Evolutionary conservation across 2,113 vertebrate genomes (phyloP).

Genomic region (Tragelaphus scriptus): DNA sequence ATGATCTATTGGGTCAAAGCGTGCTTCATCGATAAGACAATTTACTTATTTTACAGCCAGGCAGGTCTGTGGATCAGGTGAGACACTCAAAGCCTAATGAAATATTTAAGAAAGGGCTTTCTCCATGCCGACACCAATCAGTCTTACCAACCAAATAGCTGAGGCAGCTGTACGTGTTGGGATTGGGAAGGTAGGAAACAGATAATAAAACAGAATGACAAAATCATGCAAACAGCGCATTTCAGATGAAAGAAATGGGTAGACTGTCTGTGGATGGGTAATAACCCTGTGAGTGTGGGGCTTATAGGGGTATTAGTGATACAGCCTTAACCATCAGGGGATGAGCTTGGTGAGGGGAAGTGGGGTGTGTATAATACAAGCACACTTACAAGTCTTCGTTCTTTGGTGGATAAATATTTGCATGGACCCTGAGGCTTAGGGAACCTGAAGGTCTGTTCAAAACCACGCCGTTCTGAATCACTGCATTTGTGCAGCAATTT

Average conservation of each 20-base stretch:
- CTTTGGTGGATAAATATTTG: background rate
- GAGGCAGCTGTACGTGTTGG: background rate
- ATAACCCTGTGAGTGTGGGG: rapidly evolving
- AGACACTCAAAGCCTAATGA: constrained; percentile 13
- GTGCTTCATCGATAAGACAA: background rate
- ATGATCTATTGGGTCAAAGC: constrained; percentile 35
- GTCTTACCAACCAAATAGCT: background rate
- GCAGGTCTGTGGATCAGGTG: background rate
- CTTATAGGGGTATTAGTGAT: rapidly evolving
- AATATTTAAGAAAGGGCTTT: constrained; percentile 31
- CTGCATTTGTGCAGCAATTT: background rate
- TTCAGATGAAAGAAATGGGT: background rate
- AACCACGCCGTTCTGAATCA: background rate
- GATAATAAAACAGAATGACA: no score
- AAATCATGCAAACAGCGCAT: background rate
- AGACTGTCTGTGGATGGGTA: rapidly evolving
- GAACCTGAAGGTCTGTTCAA: background rate
- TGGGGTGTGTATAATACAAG: rapidly evolving
- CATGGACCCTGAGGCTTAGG: background rate
- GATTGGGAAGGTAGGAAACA: background rate
- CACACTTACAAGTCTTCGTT: rapidly evolving
- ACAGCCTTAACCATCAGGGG: rapidly evolving
- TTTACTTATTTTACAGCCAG: constrained; percentile 6
- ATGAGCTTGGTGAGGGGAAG: rapidly evolving
- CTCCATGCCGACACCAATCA: rapidly evolving